Conservation (phyloP, 2,888 invertebrate genomes). For the Thecocarcelia acutangulata region DNA sequence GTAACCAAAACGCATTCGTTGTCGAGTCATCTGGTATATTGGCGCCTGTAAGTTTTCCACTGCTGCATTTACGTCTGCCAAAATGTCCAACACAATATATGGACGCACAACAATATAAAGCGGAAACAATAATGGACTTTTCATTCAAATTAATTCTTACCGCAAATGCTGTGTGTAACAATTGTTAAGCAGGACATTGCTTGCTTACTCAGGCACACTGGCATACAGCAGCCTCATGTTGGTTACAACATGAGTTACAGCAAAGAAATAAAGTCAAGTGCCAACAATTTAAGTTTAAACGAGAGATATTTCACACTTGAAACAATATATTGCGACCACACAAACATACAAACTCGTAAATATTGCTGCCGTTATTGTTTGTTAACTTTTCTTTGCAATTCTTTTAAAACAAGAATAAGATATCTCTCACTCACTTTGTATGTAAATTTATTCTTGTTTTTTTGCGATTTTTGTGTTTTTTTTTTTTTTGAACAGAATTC, state of each 20-base stretch:
- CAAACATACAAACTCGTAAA: constrained; percentile 23
- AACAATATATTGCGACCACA: constrained; percentile 46
- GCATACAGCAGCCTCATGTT: constrained; percentile 7
- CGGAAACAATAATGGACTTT: constrained; percentile 81
- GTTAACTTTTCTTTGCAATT: constrained; percentile 3
- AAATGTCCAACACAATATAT: constrained; percentile 66
- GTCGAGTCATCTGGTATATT: constrained; percentile 44
- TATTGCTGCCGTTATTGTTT: constrained; percentile 22
- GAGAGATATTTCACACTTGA: constrained; percentile 60
- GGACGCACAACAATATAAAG: constrained; percentile 55
- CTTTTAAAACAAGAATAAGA: constrained; percentile 12
- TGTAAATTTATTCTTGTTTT: constrained; percentile 49
- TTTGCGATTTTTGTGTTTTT: background rate
- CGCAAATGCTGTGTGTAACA: constrained; percentile 61
- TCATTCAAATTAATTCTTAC: constrained; percentile 80
- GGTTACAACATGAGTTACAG: constrained; percentile 29
- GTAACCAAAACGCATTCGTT: constrained; percentile 47
- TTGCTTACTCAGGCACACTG: constrained; percentile 46
- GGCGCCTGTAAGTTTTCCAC: constrained; percentile 60
- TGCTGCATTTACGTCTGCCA: constrained; percentile 65
- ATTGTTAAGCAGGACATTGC: constrained; percentile 57
- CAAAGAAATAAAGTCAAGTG: constrained; percentile 57
- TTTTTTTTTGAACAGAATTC: background rate
- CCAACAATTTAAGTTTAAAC: constrained; percentile 61
- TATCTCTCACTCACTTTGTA: constrained; percentile 19